These are phyloP conservation scores for Hipposideros armiger DNA, from an alignment of 2,113 vertebrate genomes.

Conservation along the genomic window DNA sequence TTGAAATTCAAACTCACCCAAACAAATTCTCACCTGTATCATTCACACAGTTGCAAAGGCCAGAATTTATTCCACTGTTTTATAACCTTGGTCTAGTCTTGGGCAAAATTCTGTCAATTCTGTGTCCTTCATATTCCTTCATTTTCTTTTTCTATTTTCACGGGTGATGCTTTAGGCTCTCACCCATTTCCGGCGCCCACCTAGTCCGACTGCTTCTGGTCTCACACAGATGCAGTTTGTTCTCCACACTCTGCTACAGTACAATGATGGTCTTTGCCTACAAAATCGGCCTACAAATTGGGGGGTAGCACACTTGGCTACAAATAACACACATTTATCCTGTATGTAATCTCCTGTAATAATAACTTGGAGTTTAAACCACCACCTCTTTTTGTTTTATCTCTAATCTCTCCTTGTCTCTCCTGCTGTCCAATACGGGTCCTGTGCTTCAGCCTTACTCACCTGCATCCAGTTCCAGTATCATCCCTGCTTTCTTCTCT, in stretches of 20 bases:
- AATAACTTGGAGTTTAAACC: neutral
- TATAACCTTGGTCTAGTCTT: neutral
- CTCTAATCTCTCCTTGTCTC: neutral
- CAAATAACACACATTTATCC: neutral
- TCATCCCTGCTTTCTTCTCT: neutral
- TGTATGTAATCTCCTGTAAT: neutral
- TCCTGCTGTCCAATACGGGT: neutral
- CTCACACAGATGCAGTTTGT: neutral
- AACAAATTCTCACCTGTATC: neutral
- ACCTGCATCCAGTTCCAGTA: neutral
- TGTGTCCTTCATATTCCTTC: neutral
- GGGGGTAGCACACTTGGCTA: neutral
- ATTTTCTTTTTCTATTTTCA: neutral
- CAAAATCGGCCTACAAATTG: neutral
- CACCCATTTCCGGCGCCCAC: neutral
- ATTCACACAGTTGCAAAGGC: neutral
- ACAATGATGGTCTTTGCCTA: neutral
- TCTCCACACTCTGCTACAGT: neutral
- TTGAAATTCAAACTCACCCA: slow-evolving; percentile 7
- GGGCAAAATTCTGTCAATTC: neutral
- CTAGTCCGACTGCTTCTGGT: neutral
- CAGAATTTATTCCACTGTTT: neutral
- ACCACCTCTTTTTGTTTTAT: neutral
- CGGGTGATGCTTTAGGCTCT: neutral
- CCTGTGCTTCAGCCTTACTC: neutral